Conservation (phyloP, 2,888 invertebrate genomes). For the Stramonita haemastoma region DNA sequence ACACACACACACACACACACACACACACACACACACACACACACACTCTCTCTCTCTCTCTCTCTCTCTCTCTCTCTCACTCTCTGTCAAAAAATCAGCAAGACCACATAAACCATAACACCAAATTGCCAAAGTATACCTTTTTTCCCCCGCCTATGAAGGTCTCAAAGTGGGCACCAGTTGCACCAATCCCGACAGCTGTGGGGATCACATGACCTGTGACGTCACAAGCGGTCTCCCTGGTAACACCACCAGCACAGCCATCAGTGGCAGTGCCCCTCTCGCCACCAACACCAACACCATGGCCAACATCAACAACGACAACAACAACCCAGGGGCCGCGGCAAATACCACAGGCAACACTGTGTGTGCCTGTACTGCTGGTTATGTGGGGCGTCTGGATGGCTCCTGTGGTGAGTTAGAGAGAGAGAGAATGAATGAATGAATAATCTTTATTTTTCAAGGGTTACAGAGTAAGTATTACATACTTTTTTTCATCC, state of each 20-base stretch:
- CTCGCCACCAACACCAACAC: neutral
- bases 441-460: no score
- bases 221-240: neutral
- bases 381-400: neutral
- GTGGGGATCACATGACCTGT: constrained; percentile 23
- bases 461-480: no score
- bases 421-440: no score
- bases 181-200: neutral
- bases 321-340: neutral
- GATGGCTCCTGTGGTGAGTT: constrained; percentile 16
- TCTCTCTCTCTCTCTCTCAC: no score
- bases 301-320: neutral
- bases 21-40: no score
- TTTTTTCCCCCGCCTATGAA: neutral
- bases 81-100: no score
- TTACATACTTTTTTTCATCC: no score
- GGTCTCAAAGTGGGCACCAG: neutral
- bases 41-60: no score
- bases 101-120: no score
- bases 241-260: neutral
- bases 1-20: no score
- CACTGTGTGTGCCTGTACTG: neutral
- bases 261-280: neutral
- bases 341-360: neutral
- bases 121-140: no score